Conservation (phyloP, 2,888 invertebrate genomes). For the Capitulum mitella region DNA sequence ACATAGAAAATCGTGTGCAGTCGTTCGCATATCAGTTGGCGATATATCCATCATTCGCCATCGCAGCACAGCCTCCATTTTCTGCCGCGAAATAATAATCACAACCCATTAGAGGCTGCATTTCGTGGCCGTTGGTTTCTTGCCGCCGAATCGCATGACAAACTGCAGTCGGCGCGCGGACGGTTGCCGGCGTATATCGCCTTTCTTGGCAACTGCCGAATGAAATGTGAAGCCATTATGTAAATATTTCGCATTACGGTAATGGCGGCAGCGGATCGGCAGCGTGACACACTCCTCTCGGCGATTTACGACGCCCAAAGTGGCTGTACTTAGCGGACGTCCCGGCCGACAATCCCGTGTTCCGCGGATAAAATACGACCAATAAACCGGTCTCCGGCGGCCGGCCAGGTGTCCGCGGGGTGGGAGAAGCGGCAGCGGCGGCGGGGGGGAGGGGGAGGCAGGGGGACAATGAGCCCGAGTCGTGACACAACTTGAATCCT, state of each 20-base stretch:
- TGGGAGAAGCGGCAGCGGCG: neutral
- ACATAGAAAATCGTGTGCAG: no score
- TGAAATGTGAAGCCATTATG: neutral
- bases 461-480: neutral
- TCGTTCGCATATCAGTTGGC: no score
- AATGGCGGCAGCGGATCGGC: neutral
- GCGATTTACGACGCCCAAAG: neutral
- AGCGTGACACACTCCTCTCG: neutral
- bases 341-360: neutral
- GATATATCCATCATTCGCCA: no score
- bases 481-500: constrained; percentile 3
- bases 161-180: neutral
- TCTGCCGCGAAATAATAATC: no score
- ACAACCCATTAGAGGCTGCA: no score
- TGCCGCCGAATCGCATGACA: neutral
- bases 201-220: neutral
- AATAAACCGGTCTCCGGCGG: neutral
- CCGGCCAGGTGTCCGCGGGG: neutral
- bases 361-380: neutral
- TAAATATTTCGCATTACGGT: neutral
- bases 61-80: no score
- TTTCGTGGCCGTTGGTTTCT: no score
- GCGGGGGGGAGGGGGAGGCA: neutral
- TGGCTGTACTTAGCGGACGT: neutral
- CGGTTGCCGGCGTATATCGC: neutral